Evolutionary conservation across 2,797 vertebrate genomes (phyloP).

Genomic region (Hydrocynus forskahlii): DNA sequence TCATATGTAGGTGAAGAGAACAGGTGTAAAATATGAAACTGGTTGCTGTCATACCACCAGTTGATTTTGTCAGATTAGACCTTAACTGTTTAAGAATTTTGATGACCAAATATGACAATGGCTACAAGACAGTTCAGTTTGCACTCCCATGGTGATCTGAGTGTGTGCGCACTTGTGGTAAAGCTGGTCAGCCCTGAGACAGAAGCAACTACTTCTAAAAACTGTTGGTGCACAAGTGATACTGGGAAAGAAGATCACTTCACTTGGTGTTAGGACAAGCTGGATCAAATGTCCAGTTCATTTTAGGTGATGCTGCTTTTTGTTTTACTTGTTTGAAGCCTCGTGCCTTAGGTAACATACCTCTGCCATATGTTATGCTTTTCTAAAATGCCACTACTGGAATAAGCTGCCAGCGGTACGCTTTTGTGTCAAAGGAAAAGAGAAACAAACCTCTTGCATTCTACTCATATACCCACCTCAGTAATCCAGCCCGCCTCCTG

Average conservation of each 20-base stretch:
- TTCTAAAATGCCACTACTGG: not conserved
- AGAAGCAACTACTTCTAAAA: too few species aligned
- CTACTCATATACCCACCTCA: constrained; percentile 71
- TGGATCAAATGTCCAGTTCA: not conserved
- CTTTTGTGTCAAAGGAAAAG: not conserved
- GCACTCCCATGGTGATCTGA: too few species aligned
- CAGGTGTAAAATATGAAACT: too few species aligned
- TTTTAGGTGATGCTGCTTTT: not conserved
- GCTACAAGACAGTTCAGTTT: too few species aligned
- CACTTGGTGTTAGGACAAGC: not conserved
- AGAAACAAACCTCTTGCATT: not conserved
- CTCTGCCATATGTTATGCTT: not conserved
- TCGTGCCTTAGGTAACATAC: not conserved
- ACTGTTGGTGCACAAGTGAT: too few species aligned
- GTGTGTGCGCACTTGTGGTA: too few species aligned
- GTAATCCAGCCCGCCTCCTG: constrained; percentile 77
- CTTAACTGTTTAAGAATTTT: too few species aligned
- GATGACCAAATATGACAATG: too few species aligned
- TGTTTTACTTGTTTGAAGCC: not conserved
- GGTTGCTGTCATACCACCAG: too few species aligned
- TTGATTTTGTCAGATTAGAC: too few species aligned
- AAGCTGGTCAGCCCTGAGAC: too few species aligned
- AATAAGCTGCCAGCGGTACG: not conserved
- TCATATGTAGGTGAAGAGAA: too few species aligned
- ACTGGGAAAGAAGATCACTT: not conserved